Evolutionary conservation across 2,797 vertebrate species (phyloP).

Genomic region (Squalus acanthias): DNA sequence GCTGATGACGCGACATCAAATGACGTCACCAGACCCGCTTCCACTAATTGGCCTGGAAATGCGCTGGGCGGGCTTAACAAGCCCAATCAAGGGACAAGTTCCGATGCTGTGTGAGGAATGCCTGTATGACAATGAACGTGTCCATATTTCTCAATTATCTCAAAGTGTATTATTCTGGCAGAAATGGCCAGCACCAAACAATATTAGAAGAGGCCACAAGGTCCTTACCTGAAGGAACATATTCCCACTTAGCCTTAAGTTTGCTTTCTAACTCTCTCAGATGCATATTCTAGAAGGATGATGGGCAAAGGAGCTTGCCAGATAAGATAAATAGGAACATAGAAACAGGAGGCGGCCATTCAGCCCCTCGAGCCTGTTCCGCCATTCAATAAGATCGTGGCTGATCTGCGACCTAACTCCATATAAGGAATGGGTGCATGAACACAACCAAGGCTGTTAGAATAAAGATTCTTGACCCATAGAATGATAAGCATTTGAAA

Average conservation of each 20-base stretch:
- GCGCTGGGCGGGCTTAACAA: neutral
- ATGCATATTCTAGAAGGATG: neutral
- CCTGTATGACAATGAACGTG: neutral
- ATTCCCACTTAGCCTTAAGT: neutral
- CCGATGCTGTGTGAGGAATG: no score
- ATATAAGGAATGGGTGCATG: neutral
- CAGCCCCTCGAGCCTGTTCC: no score
- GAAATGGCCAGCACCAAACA: neutral
- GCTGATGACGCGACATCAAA: no score
- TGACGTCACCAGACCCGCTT: no score
- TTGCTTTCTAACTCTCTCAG: neutral
- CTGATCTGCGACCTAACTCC: no score
- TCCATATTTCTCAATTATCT: neutral
- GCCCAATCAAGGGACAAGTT: neutral
- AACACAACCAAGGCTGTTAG: neutral
- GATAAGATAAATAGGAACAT: no score
- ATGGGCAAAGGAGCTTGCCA: neutral
- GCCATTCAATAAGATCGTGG: no score
- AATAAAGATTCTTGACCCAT: neutral
- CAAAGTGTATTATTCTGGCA: neutral
- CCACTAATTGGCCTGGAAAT: no score
- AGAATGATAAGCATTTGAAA: neutral
- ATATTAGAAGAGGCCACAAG: neutral
- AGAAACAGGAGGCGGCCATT: no score
- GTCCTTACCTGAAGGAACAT: neutral